These are phyloP conservation scores for Mesocentrotus franciscanus DNA, from an alignment of 53 echinoderm and acorn worm genomes.

Conservation along the genomic window DNA sequence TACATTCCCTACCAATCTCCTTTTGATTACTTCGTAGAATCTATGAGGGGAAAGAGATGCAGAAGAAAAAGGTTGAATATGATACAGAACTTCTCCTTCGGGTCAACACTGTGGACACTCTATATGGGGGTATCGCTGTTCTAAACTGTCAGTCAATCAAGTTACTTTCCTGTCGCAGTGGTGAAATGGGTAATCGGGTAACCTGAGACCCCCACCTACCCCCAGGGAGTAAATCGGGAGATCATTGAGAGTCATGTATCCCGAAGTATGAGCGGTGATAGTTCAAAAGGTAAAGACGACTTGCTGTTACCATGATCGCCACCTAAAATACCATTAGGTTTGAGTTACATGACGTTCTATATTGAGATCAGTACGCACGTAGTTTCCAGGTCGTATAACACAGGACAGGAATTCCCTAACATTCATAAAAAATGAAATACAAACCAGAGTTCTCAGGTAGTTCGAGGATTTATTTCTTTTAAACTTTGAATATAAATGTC, in stretches of 20 bases:
- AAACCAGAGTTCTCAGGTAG: not conserved
- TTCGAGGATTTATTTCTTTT: not conserved
- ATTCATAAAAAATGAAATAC: not conserved
- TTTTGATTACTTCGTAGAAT: not conserved
- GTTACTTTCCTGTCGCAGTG: conserved; percentile 14
- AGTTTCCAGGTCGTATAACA: not conserved
- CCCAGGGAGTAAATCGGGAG: conserved; percentile 26
- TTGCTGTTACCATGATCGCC: not conserved
- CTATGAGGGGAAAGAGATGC: not conserved
- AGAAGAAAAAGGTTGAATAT: conserved; percentile 20
- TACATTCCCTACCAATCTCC: not conserved
- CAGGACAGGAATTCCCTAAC: not conserved
- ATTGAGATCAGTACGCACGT: not conserved
- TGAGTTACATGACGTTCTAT: not conserved
- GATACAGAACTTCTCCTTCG: not conserved
- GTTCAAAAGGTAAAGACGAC: conserved; percentile 16
- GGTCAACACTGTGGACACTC: conserved; percentile 32
- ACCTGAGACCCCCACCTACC: not conserved
- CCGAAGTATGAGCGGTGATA: not conserved
- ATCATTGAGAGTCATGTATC: conserved; percentile 30
- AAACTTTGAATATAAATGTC: not conserved
- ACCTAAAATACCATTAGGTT: conserved; percentile 15
- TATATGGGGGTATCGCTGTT: conserved; percentile 24
- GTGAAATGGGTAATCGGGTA: conserved; percentile 18
- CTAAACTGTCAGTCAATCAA: conserved; percentile 34